Evolutionary conservation across 2,888 invertebrate species (phyloP).

Genomic region (Mactromeris polynyma): DNA sequence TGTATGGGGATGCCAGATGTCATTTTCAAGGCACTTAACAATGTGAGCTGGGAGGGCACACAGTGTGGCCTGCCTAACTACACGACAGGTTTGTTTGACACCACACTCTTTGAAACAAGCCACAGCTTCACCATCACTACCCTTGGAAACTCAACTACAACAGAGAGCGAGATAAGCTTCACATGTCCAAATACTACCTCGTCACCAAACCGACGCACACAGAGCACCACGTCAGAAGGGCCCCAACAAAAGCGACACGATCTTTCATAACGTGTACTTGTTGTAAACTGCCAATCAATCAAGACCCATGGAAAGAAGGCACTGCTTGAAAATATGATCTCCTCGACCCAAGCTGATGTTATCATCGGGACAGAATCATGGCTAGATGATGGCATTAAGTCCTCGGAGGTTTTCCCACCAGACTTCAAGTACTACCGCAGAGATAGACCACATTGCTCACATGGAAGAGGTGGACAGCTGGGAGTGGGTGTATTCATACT

Average conservation of each 20-base stretch:
- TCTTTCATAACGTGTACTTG: background rate
- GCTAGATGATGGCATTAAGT: background rate
- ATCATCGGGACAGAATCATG: conserved; percentile 35
- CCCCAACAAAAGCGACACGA: background rate
- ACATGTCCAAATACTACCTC: conserved; percentile 25
- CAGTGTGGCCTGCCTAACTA: conserved; percentile 54
- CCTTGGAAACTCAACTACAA: no score
- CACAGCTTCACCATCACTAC: conserved; percentile 35
- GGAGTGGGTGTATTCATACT: conserved; percentile 33
- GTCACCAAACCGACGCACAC: background rate
- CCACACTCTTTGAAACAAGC: conserved; percentile 31
- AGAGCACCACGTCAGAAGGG: background rate
- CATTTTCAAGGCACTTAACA: conserved; percentile 42
- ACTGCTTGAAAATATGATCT: conserved; percentile 17
- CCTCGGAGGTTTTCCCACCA: conserved; percentile 13
- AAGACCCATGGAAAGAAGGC: conserved; percentile 7
- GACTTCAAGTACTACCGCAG: conserved; percentile 1
- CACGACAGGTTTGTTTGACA: conserved; percentile 39
- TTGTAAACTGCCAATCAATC: conserved; percentile 7
- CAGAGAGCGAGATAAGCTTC: conserved; percentile 26
- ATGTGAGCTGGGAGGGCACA: conserved; percentile 49
- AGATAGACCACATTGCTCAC: background rate
- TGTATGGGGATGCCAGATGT: conserved; percentile 55
- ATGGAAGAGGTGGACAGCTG: no score
- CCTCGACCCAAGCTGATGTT: conserved; percentile 27